Evolutionary conservation across 2,797 vertebrate species (phyloP).

Genomic region (Mormyrus hasselquistii): DNA sequence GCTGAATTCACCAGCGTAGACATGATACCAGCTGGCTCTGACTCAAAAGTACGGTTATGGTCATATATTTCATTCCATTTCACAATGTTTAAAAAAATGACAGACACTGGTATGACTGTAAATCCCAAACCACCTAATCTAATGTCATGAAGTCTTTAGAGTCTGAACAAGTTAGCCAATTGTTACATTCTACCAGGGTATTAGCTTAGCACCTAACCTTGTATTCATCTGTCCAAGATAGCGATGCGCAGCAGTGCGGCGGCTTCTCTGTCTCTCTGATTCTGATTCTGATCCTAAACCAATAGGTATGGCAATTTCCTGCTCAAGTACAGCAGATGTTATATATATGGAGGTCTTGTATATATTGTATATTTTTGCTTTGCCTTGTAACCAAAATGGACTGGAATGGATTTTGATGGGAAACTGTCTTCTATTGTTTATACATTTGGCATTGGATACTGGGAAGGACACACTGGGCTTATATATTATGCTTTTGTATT

Average conservation of each 20-base stretch:
- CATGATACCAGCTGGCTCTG: neutral
- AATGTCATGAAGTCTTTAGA: neutral
- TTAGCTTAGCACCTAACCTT: neutral
- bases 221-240: neutral
- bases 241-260: neutral
- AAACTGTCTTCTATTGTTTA: neutral
- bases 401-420: neutral
- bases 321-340: neutral
- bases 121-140: neutral
- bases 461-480: neutral
- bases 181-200: neutral
- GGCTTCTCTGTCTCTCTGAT: neutral
- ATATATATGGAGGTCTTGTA: neutral
- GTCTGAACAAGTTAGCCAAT: neutral
- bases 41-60: neutral
- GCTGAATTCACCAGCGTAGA: neutral
- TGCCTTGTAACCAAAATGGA: neutral
- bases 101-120: neutral
- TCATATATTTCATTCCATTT: neutral
- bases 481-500: neutral
- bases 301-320: neutral
- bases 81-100: neutral
- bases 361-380: neutral
- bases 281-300: neutral
- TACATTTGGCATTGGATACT: neutral